These are phyloP conservation scores for Psittacus erithacus DNA, from an alignment of 2,113 vertebrate genomes.

Conservation along the genomic window DNA sequence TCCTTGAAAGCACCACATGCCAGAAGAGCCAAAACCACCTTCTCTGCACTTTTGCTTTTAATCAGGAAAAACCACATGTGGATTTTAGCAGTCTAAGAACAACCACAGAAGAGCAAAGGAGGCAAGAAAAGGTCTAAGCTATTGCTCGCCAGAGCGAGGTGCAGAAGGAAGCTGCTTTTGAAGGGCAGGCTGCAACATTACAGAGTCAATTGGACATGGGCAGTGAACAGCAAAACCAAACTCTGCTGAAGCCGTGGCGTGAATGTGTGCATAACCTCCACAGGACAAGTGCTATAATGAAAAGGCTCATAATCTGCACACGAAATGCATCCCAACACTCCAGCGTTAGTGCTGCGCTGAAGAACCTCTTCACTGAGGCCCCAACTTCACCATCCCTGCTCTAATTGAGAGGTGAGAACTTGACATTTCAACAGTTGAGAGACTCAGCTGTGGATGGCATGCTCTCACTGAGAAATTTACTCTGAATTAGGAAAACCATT, in stretches of 20 bases:
- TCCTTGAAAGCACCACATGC: not conserved
- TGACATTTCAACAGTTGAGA: not conserved
- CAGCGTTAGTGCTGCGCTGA: not conserved
- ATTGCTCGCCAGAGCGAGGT: not conserved
- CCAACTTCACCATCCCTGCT: not conserved
- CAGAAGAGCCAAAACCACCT: not conserved
- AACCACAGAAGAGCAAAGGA: not conserved
- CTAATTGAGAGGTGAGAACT: not conserved
- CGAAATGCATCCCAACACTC: not conserved
- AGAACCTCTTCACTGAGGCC: not conserved
- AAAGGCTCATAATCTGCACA: not conserved
- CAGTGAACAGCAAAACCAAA: not conserved
- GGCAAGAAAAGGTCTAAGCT: not conserved
- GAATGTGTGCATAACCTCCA: not conserved
- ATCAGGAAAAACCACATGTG: not conserved
- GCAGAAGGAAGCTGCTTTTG: not conserved
- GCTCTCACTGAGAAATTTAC: not conserved
- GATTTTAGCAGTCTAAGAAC: not conserved
- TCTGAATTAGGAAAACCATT: not conserved
- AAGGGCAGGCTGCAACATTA: not conserved
- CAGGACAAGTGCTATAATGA: not conserved
- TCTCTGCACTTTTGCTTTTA: not conserved
- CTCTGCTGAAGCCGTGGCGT: not conserved
- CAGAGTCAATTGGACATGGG: not conserved
- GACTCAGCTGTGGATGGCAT: not conserved